Base-by-base conservation (phyloP, 2,888 invertebrate genomes). In the Ophion ventricosus region DNA sequence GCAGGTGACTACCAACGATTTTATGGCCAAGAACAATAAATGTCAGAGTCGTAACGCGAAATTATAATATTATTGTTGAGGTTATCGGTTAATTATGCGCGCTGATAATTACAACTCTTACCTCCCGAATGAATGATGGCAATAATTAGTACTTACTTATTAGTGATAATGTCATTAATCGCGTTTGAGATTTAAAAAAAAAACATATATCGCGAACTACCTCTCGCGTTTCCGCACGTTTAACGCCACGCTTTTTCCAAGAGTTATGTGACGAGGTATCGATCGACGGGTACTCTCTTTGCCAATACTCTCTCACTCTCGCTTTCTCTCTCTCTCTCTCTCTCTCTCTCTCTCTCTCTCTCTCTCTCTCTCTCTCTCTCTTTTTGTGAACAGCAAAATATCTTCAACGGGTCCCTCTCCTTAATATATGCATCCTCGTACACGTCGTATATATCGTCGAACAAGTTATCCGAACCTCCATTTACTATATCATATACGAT, bases 371-470 rank as follows among this genome's bases (percentile, higher is more conserved):
- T 59, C 20, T 11, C 17, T 23, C 26, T 61, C 54, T 54, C 59
- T 69, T 26, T 70, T n/a, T 49, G 57, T 25, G 40, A 49, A 57
- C 54, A 61, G 67, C 43, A 40, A 61, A 79, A 82, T 56, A 63
- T 82, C 54, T 74, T 79, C 64, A 43, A 54, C 69, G 66, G 56
- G 43, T 64, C 59, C 61, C 66, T 66, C 25, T 63, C 59, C 29
- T 59, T 79, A 83, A 83, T 80, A 40, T 83, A 83, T 83, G 79
- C 83, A 72, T 75, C 70, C 80, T 72, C 79, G 75, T 78, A 70
- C 83, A 80, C 70, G 80, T 80, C 80, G 64, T 83, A 76, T 83
- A 76, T 72, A 80, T 83, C 80, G 75, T 76, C 83, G 80, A 80
- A 64, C 79, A 72, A 80, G 66, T 83, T 80, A 80, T 70, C 66